These are phyloP conservation scores for Eumacrocentrus americanus DNA, from an alignment of 2,888 invertebrate genomes.

Conservation along the genomic window DNA sequence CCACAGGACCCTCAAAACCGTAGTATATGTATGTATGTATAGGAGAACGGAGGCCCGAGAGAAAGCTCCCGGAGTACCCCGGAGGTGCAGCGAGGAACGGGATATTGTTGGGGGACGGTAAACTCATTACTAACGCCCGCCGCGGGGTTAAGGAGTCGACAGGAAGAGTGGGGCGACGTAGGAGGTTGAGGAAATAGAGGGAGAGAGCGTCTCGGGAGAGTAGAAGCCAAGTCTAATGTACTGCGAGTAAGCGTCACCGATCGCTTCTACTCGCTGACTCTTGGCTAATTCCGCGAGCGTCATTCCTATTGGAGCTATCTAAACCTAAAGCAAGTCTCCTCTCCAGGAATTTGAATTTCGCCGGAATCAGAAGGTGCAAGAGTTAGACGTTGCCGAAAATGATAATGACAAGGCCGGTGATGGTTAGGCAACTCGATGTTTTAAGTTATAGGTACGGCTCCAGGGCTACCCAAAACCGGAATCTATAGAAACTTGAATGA, in stretches of 20 bases:
- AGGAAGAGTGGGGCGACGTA: slow-evolving; percentile 2
- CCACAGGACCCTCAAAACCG: not conserved
- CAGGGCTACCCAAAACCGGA: no score
- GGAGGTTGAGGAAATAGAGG: not conserved
- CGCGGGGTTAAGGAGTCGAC: slow-evolving; percentile 18
- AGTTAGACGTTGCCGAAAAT: no score
- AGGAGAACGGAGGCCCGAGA: not conserved
- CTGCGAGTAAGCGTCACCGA: slow-evolving; percentile 13
- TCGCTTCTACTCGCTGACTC: slow-evolving; percentile 7
- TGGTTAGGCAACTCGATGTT: no score
- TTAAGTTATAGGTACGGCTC: no score
- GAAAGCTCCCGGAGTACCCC: not conserved
- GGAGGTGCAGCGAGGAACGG: not conserved
- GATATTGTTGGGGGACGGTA: slow-evolving; percentile 20
- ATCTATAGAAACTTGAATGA: no score
- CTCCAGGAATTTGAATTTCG: not conserved
- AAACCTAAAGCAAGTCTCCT: no score
- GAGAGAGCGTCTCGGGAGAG: not conserved
- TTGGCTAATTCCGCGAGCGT: not conserved
- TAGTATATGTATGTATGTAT: slow-evolving; percentile 1
- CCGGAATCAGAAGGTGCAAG: not conserved
- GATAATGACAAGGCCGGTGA: not conserved
- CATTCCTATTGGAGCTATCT: not conserved
- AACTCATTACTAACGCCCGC: slow-evolving; percentile 19
- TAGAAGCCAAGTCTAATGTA: slow-evolving; percentile 16